Evolutionary conservation across 2,888 invertebrate genomes (phyloP).

Genomic region (Acheta domesticus): DNA sequence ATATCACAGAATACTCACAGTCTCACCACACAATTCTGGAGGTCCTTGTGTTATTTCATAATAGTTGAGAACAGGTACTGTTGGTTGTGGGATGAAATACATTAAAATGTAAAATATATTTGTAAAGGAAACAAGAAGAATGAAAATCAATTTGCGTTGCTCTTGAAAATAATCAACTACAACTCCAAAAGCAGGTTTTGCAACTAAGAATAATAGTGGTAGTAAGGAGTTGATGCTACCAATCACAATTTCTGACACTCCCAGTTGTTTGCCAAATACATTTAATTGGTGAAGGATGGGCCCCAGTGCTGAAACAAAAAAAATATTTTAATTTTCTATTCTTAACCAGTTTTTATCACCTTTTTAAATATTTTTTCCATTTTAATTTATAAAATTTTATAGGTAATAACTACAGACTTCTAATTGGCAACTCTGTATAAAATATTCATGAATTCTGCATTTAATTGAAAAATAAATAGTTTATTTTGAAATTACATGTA

Average conservation of each 20-base stretch:
- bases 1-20: neutral
- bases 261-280: slow-evolving; percentile 74
- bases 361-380: neutral
- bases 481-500: too few species aligned
- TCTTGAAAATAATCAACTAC: slow-evolving; percentile 57
- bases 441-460: too few species aligned
- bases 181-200: slow-evolving; percentile 74
- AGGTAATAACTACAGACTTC: neutral
- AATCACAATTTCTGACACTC: slow-evolving; percentile 71
- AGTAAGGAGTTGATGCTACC: slow-evolving; percentile 70
- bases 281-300: slow-evolving; percentile 75
- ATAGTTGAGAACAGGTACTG: slow-evolving; percentile 11
- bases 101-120: slow-evolving; percentile 65
- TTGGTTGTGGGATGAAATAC: slow-evolving; percentile 59
- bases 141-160: slow-evolving; percentile 68
- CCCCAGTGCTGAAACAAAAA: slow-evolving; percentile 64
- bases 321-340: neutral
- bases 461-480: too few species aligned
- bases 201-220: slow-evolving; percentile 71
- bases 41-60: neutral
- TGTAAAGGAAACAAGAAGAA: slow-evolving; percentile 62
- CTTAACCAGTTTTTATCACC: neutral
- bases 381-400: neutral
- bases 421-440: neutral
- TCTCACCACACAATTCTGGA: neutral